Conservation (phyloP, 2,113 vertebrate genomes). For the Macrotis lagotis region DNA sequence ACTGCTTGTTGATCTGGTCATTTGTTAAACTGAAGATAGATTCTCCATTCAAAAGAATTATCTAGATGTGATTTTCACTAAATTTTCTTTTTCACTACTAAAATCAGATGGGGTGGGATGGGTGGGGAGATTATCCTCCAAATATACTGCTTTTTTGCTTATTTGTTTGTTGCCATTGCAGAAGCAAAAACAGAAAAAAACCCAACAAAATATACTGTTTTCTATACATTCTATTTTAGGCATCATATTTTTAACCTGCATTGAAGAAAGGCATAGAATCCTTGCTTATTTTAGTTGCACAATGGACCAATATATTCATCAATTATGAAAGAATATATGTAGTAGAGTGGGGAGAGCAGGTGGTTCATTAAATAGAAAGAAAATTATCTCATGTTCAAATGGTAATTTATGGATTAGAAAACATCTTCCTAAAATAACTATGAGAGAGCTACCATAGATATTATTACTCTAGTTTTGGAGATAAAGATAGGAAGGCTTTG, state of each 20-base stretch:
- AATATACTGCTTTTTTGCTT: background rate
- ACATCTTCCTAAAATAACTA: background rate
- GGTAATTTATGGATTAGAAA: no score
- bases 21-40: background rate
- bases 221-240: background rate
- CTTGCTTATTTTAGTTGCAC: background rate
- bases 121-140: background rate
- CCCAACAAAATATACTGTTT: background rate
- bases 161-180: background rate
- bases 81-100: background rate
- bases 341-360: background rate
- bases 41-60: background rate
- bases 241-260: background rate
- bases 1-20: background rate
- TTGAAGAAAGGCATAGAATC: background rate
- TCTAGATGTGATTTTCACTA: background rate
- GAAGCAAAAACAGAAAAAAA: background rate
- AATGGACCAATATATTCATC: background rate
- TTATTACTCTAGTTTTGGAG: background rate
- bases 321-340: background rate
- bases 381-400: background rate
- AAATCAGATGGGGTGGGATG: background rate
- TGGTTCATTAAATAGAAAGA: background rate
- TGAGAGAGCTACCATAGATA: background rate
- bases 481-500: background rate